These are phyloP conservation scores for Strigamia maritima DNA, from an alignment of 2,888 invertebrate species.

Conservation along the genomic window DNA sequence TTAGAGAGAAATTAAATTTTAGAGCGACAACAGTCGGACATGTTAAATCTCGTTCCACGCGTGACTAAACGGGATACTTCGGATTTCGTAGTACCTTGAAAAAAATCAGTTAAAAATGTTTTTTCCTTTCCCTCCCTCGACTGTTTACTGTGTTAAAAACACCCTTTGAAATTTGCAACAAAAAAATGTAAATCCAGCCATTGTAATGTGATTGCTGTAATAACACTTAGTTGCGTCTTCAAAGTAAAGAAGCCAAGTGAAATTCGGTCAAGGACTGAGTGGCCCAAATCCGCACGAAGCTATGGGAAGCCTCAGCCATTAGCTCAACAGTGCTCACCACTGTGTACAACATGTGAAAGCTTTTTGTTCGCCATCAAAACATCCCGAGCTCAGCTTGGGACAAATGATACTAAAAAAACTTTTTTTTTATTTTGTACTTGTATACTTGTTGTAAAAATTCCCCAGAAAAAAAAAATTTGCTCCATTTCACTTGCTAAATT, in stretches of 20 bases:
- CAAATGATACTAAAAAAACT: background rate
- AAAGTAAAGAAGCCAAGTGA: constrained; percentile 1
- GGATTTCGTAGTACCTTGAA: too few species aligned
- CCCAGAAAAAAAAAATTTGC: background rate
- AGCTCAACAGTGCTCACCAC: background rate
- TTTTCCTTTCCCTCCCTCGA: too few species aligned
- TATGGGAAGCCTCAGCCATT: background rate
- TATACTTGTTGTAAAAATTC: too few species aligned
- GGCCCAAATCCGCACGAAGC: background rate
- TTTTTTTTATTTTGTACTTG: background rate
- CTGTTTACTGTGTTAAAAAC: background rate
- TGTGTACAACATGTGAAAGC: background rate
- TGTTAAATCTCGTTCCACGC: too few species aligned
- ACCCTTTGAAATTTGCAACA: background rate
- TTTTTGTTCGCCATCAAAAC: constrained; percentile 5
- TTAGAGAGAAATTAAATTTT: too few species aligned
- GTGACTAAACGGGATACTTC: too few species aligned
- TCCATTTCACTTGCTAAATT: background rate
- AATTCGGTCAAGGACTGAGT: constrained; percentile 24
- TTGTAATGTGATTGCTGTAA: constrained; percentile 18
- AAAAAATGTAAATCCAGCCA: background rate
- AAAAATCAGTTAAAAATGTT: too few species aligned
- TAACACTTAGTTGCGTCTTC: constrained; percentile 22
- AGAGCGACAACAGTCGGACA: too few species aligned
- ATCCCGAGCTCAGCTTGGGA: background rate